Conservation (phyloP, 2,113 vertebrate genomes). For the Neotragus pygmaeus region DNA sequence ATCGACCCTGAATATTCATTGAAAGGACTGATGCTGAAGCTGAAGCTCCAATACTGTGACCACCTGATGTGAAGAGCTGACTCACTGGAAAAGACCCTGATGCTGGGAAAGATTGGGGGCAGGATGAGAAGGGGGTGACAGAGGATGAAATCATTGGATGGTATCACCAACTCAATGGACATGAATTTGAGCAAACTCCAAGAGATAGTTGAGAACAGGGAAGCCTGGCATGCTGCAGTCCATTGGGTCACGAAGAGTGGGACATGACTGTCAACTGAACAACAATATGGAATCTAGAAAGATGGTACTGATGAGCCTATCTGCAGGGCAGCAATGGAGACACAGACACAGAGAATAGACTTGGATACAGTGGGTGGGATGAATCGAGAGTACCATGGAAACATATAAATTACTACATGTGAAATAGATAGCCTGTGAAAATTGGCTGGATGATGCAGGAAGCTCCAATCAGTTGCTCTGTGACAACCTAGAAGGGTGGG, state of each 20-base stretch:
- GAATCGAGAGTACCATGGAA: neutral
- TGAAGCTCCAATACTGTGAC: neutral
- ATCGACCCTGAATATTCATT: neutral
- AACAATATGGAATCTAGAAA: neutral
- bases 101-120: neutral
- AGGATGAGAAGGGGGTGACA: neutral
- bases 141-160: neutral
- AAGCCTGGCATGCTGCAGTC: neutral
- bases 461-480: neutral
- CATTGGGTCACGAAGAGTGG: neutral
- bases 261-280: neutral
- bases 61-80: neutral
- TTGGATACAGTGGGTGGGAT: neutral
- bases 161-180: neutral
- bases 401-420: neutral
- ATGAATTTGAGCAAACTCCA: neutral
- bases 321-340: neutral
- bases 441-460: neutral
- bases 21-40: neutral
- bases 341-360: neutral
- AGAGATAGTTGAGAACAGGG: neutral
- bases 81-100: neutral
- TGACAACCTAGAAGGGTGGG: neutral
- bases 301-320: neutral
- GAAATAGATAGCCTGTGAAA: neutral